Evolutionary conservation across 2,888 invertebrate species (phyloP).

Genomic region (Drosophila bunnanda): DNA sequence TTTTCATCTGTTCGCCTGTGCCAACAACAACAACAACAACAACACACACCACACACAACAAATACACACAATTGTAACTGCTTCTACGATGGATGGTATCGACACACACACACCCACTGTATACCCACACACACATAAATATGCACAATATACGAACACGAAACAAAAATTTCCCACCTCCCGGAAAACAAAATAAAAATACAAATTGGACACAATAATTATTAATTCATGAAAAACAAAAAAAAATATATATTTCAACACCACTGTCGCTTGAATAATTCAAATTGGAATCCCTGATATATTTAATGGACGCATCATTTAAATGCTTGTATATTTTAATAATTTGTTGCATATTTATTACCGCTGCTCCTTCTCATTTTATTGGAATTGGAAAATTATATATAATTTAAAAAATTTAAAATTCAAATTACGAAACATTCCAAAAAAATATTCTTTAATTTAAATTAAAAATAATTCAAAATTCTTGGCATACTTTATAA

Average conservation of each 20-base stretch:
- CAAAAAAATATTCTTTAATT: neutral
- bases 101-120: constrained; percentile 44
- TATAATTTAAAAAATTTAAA: constrained; percentile 23
- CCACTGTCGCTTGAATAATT: constrained; percentile 67
- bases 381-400: neutral
- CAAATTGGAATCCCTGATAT: constrained; percentile 58
- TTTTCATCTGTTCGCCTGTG: constrained; percentile 84
- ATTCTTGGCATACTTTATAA: neutral
- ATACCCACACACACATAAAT: constrained; percentile 33
- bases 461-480: neutral
- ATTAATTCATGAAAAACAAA: constrained; percentile 34
- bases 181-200: constrained; percentile 19
- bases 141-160: constrained; percentile 33
- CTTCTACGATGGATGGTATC: constrained; percentile 84
- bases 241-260: constrained; percentile 57
- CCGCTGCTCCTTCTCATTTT: neutral
- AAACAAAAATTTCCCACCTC: constrained; percentile 23
- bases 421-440: constrained; percentile 9
- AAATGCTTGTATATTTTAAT: constrained; percentile 65
- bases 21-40: constrained; percentile 29
- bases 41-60: constrained; percentile 42
- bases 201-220: constrained; percentile 37
- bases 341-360: constrained; percentile 36
- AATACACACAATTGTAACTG: constrained; percentile 72
- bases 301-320: constrained; percentile 64